These are phyloP conservation scores for Phylloscopus collybita DNA, from an alignment of 2,797 vertebrate species.

Conservation along the genomic window DNA sequence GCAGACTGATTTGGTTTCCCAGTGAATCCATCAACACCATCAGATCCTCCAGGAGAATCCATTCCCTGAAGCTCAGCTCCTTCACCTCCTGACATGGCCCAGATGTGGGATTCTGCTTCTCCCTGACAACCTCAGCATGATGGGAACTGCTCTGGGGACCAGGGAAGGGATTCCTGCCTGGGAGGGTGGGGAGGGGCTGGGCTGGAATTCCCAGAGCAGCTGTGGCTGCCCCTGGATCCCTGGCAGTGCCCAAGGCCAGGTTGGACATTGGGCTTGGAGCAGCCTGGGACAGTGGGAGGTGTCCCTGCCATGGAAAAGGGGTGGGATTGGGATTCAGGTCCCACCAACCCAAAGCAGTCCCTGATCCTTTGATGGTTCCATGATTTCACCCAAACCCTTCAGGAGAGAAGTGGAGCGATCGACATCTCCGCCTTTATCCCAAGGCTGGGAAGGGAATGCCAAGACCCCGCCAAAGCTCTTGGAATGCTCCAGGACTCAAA, in stretches of 20 bases:
- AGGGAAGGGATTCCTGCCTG: not conserved
- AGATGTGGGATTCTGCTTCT: not conserved
- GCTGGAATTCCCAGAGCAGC: not conserved
- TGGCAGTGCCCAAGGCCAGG: not conserved
- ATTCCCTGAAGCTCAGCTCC: not conserved
- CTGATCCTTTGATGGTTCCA: no score
- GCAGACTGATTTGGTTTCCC: not conserved
- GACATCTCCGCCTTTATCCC: fast-evolving
- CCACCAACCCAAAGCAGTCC: not conserved
- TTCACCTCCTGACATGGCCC: fast-evolving
- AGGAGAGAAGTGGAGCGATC: fast-evolving
- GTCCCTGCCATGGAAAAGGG: not conserved
- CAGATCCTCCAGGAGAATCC: not conserved
- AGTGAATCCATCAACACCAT: not conserved
- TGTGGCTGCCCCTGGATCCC: not conserved
- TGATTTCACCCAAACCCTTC: not conserved
- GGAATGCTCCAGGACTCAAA: not conserved
- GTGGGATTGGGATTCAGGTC: not conserved
- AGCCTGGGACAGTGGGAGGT: not conserved
- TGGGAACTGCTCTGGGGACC: not conserved
- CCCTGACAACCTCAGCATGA: not conserved
- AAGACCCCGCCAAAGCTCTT: not conserved
- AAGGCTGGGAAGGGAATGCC: not conserved
- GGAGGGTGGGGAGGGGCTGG: not conserved
- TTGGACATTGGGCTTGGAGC: not conserved